Base-by-base conservation (phyloP, 2,888 invertebrate species). In the Ypsolopha sequella region DNA sequence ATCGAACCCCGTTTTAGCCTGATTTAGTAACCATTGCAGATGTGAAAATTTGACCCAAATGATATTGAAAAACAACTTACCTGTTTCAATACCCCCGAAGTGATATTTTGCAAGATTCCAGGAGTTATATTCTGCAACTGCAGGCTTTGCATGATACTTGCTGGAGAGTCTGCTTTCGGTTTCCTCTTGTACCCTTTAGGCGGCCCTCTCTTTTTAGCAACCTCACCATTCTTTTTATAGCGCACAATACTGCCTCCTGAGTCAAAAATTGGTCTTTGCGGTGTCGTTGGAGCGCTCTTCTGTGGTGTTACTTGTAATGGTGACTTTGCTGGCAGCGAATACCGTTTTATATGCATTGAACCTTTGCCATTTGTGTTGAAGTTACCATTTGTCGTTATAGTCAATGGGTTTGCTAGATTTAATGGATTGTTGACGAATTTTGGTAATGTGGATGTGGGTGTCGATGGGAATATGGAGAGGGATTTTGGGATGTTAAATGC, bases 161-260 rank as follows among this genome's bases (percentile, higher is more conserved):
- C 24, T 24, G 46, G n/a, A 13, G 41, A 34, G 49, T 80, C 78
- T 0, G 54, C 51, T 53, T 86, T 86, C 0, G 86, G 86, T 61
- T 86, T 86, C 53, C 85, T 60, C 43, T 86, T 86, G 53, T 86
- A 86, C 0, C 85, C 86, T 52, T 86, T 86, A 0, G 85, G 85
- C 0, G 85, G 85, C 0, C 85, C 85, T 41, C 85, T 59, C 50
- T 86, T 86, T 62, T 86, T 86, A 0, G 85, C 85, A 0, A 86
- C 60, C 45, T 86, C 85, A 0, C 85, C 85, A 65, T 86, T 86
- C 53, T 86, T 86, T 60, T 86, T 86, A 59, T 85, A 85, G 55
- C 84, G 64, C 0, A 86, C 71, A 1, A 82, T 57, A 41, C 80
- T 80, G 0, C 47, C 52, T 8, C 75, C 78, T 0, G 65, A 63